Evolutionary conservation across 2,888 invertebrate genomes (phyloP).

Genomic region (Erebia epiphron): DNA sequence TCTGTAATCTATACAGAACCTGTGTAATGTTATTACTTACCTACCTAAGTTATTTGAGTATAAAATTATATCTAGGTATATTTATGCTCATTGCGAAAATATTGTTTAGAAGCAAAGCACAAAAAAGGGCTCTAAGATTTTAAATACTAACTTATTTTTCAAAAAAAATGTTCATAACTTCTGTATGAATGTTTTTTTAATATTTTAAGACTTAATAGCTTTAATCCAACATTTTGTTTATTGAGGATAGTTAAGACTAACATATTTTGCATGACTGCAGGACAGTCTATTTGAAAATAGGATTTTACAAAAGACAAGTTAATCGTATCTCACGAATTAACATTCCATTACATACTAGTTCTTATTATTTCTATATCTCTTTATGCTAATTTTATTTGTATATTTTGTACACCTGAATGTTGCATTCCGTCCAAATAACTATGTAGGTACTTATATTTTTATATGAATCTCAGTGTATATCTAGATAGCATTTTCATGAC

Average conservation of each 20-base stretch:
- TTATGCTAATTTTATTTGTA: slow-evolving; percentile 18
- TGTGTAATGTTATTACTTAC: no score
- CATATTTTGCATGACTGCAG: background rate
- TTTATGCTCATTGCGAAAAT: no score
- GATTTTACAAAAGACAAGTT: no score
- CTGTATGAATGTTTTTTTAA: background rate
- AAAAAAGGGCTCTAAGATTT: no score
- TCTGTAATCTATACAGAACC: no score
- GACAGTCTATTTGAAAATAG: background rate
- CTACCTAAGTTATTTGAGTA: no score
- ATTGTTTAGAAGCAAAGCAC: no score
- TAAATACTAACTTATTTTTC: no score
- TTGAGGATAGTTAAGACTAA: background rate
- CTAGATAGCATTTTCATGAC: slow-evolving; percentile 32
- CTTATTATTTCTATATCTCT: slow-evolving; percentile 1
- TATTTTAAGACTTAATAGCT: slow-evolving; percentile 11
- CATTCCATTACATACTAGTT: slow-evolving; percentile 15
- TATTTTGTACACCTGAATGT: slow-evolving; percentile 35
- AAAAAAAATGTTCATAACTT: background rate
- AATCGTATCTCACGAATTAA: background rate
- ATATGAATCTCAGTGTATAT: slow-evolving; percentile 49
- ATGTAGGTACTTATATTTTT: slow-evolving; percentile 44
- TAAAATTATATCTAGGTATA: no score
- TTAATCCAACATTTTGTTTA: slow-evolving; percentile 5
- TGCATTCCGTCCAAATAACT: slow-evolving; percentile 57